Evolutionary conservation across 2,888 invertebrate species (phyloP).

Genomic region (Margaritifera margaritifera): DNA sequence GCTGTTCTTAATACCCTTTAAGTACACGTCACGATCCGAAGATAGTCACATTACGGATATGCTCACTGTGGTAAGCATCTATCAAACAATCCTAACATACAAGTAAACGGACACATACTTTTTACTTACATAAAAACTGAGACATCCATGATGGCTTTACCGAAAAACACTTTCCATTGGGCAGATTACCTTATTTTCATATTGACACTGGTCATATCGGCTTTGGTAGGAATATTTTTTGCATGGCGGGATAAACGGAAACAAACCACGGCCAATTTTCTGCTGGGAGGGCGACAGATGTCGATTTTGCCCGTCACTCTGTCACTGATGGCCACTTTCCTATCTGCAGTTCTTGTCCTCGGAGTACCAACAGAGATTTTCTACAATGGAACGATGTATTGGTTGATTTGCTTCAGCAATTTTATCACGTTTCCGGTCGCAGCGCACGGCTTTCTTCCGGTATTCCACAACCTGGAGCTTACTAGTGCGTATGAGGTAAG

Average conservation of each 20-base stretch:
- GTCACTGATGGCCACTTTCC: conserved; percentile 58
- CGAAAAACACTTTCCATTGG: conserved; percentile 49
- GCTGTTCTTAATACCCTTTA: too few relatives aligned
- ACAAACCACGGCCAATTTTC: conserved; percentile 53
- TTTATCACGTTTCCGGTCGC: conserved; percentile 80
- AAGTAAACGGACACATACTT: too few relatives aligned
- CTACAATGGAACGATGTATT: conserved; percentile 80
- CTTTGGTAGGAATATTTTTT: conserved; percentile 52
- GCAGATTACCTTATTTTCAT: conserved; percentile 59
- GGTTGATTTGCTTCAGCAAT: conserved; percentile 78
- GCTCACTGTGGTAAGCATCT: too few relatives aligned
- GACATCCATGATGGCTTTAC: too few relatives aligned
- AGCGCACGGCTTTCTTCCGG: conserved; percentile 63
- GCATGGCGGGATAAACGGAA: conserved; percentile 46
- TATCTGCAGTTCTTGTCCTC: conserved; percentile 62
- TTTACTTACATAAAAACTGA: too few relatives aligned
- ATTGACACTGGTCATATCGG: conserved; percentile 49
- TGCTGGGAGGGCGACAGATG: conserved; percentile 59
- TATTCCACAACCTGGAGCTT: conserved; percentile 59
- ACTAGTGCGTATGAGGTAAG: conserved; percentile 65
- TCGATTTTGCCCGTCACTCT: conserved; percentile 55
- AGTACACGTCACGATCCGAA: too few relatives aligned
- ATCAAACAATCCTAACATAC: too few relatives aligned
- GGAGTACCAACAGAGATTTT: conserved; percentile 61
- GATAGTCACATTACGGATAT: too few relatives aligned